Conservation (phyloP, 2,888 invertebrate genomes). For the Drosophila conformis region DNA sequence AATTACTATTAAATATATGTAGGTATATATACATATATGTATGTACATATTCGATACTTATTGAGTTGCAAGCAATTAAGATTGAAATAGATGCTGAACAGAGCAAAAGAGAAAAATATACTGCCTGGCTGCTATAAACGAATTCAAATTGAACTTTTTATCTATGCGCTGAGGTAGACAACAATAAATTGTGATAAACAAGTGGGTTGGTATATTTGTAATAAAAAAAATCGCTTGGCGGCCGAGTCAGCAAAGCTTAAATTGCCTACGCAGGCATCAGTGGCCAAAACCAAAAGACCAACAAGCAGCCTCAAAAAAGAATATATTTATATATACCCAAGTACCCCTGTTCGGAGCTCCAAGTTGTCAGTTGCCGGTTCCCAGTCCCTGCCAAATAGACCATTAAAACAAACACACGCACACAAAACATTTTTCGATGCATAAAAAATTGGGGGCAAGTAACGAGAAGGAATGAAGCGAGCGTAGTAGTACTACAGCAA, state of each 20-base stretch:
- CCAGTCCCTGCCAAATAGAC: constrained; percentile 31
- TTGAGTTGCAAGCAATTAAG: constrained; percentile 67
- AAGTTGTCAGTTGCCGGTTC: constrained; percentile 24
- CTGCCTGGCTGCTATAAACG: constrained; percentile 34
- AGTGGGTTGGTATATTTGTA: constrained; percentile 29
- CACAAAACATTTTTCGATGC: constrained; percentile 65
- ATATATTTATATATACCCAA: neutral
- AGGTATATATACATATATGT: constrained; percentile 15
- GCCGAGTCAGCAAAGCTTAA: constrained; percentile 76
- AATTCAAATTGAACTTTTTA: constrained; percentile 79
- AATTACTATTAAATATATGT: constrained; percentile 41
- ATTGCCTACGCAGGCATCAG: constrained; percentile 70
- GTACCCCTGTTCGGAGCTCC: constrained; percentile 15
- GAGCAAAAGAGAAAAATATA: constrained; percentile 24
- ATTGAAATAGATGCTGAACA: constrained; percentile 39
- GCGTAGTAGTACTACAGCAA: neutral
- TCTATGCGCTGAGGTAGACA: constrained; percentile 72
- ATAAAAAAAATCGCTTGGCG: constrained; percentile 46
- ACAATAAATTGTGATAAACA: constrained; percentile 77
- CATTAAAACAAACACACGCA: constrained; percentile 73
- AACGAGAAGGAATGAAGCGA: constrained; percentile 3
- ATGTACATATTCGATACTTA: constrained; percentile 15
- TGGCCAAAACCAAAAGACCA: constrained; percentile 32
- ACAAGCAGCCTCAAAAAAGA: constrained; percentile 2
- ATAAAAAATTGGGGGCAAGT: constrained; percentile 59